Evolutionary conservation across 1,140 invertebrate genomes (phyloP), one percentile per base, ranked within the genome.

Genomic region (Epicauta chinensis): DNA sequence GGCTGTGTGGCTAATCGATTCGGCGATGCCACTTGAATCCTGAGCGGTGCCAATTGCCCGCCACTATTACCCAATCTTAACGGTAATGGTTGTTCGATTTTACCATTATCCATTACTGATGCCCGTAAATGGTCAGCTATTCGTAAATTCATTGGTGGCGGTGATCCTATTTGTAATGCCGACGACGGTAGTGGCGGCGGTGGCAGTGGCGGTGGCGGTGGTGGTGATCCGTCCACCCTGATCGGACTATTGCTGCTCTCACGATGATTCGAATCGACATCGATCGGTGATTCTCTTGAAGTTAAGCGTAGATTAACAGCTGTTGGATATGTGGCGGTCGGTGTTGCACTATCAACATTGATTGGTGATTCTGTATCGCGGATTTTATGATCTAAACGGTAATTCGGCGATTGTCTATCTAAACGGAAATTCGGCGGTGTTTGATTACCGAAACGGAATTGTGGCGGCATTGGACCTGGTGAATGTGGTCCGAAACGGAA

Each of bases 21-120:
- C 9, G 70, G 70, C 7, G 72, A 71, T 57, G 70, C 71, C 48
- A 77, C 73, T 39, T 75, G 73, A 48, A 77, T 71, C 60, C 75
- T 69, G 16, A 75, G 63, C 2, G 73, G 73, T 7, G 68, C 64
- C 29, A 73, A 35, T 39, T 62, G 62, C 37, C 32, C 6, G 55
- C 34, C n/a, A 44, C 7, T 23, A 23, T 7, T 17, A 31, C 55
- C 41, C 63, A 61, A 61, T 56, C 63, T 66, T 60, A 59, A 63
- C 57, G 50, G 71, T 55, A 69, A 59, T 3, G 62, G 67, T 44
- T 60, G 64, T 63, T 65, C 63, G 13, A 64, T 61, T 57, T 50
- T 61, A 11, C 39, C 14, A 10, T 39, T 44, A 15, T 51, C 58
- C 17, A 36, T 39, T 16, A 38, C 16, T 6, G 42, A 36, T 16